Evolutionary conservation across 2,113 vertebrate genomes (phyloP).

Genomic region (Lepisosteus osseus): DNA sequence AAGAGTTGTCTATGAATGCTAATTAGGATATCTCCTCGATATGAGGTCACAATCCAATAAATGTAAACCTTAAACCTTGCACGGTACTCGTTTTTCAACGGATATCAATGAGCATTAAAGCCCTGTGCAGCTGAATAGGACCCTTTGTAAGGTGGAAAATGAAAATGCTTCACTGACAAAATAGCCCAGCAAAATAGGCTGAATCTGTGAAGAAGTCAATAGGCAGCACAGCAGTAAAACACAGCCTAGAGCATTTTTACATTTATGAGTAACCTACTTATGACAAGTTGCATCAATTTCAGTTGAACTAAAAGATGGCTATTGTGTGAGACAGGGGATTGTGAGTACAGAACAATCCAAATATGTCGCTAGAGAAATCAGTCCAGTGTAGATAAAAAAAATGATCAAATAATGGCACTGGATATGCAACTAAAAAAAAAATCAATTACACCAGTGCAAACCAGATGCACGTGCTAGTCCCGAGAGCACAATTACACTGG

Average conservation of each 20-base stretch:
- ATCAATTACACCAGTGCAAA: slow-evolving; percentile 40
- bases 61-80: too few species aligned
- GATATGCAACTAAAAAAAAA: slow-evolving; percentile 16
- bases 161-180: slow-evolving; percentile 48
- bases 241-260: slow-evolving; percentile 66
- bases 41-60: neutral
- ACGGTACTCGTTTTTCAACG: neutral
- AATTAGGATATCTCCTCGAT: slow-evolving; percentile 3
- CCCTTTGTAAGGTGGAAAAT: slow-evolving; percentile 51
- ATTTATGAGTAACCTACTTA: slow-evolving; percentile 84
- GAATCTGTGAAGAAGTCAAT: slow-evolving; percentile 67
- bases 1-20: neutral
- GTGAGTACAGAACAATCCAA: neutral
- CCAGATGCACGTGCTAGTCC: too few species aligned
- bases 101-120: slow-evolving; percentile 31
- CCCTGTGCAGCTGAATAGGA: slow-evolving; percentile 25
- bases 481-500: too few species aligned
- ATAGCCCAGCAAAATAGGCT: slow-evolving; percentile 59
- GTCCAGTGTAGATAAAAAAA: neutral
- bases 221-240: slow-evolving; percentile 57
- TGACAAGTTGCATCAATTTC: slow-evolving; percentile 81
- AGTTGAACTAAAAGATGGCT: slow-evolving; percentile 49
- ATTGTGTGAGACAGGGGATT: slow-evolving; percentile 21
- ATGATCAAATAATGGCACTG: slow-evolving; percentile 49
- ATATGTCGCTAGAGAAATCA: neutral